Evolutionary conservation across 2,888 invertebrate species (phyloP).

Genomic region (Clitarchus hookeri): DNA sequence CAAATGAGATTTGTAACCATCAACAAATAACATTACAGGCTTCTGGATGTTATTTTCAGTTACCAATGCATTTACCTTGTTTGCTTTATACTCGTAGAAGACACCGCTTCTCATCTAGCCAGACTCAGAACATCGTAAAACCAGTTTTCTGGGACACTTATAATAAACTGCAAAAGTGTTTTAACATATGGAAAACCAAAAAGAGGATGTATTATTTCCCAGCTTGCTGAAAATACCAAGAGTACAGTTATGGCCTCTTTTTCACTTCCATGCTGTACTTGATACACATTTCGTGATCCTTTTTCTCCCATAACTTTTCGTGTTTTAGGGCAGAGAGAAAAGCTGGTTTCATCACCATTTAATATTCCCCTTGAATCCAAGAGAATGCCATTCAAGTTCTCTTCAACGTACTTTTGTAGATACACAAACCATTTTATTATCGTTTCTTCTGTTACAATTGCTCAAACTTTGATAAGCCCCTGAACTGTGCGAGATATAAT

Average conservation of each 20-base stretch:
- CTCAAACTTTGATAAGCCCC: slow-evolving; percentile 49
- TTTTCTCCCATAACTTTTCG: slow-evolving; percentile 40
- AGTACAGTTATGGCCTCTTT: slow-evolving; percentile 43
- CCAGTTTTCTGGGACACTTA: slow-evolving; percentile 41
- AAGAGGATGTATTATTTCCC: slow-evolving; percentile 31
- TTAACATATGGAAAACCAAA: slow-evolving; percentile 40
- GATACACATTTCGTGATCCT: slow-evolving; percentile 16
- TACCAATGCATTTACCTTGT: slow-evolving; percentile 42
- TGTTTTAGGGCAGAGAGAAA: slow-evolving; percentile 49
- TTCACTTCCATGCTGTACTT: slow-evolving; percentile 36
- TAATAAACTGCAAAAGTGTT: slow-evolving; percentile 40
- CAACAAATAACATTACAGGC: slow-evolving; percentile 51
- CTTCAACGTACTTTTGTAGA: slow-evolving; percentile 39
- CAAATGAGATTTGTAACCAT: slow-evolving; percentile 49
- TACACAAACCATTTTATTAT: slow-evolving; percentile 49
- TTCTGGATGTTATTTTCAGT: slow-evolving; percentile 39
- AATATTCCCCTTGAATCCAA: slow-evolving; percentile 39
- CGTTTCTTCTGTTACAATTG: slow-evolving; percentile 46
- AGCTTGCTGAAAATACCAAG: slow-evolving; percentile 38
- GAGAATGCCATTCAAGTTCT: slow-evolving; percentile 40
- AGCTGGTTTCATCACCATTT: slow-evolving; percentile 50
- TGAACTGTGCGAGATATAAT: too few species aligned
- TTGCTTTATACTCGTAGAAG: slow-evolving; percentile 45
- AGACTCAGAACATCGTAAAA: slow-evolving; percentile 43
- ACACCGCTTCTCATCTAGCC: slow-evolving; percentile 47